Conservation (phyloP, 2,797 vertebrate genomes). For the Argya squamiceps region DNA sequence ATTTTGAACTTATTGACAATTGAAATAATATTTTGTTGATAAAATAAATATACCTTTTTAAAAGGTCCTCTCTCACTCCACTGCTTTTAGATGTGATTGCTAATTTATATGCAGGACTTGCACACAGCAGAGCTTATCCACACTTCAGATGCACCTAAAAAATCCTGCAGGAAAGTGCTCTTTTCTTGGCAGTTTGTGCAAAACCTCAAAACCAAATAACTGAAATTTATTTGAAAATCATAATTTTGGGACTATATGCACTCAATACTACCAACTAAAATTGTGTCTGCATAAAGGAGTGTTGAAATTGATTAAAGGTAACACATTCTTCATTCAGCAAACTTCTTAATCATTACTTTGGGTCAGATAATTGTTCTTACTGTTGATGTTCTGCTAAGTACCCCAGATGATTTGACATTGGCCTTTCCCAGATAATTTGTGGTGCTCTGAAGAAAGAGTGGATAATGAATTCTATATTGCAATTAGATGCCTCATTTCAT, state of each 20-base stretch:
- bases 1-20: not conserved
- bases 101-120: not conserved
- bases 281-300: not conserved
- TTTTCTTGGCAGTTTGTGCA: not conserved
- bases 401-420: not conserved
- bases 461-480: not conserved
- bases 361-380: constrained; percentile 2
- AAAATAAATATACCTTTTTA: not conserved
- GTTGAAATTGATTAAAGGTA: constrained; percentile 4
- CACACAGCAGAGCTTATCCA: not conserved
- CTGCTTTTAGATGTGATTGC: not conserved
- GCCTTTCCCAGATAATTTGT: not conserved
- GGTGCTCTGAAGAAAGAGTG: not conserved
- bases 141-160: not conserved
- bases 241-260: not conserved
- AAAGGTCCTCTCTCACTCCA: not conserved
- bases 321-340: not conserved
- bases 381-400: not conserved
- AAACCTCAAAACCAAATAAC: not conserved
- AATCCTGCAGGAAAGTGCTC: not conserved
- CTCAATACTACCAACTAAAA: not conserved
- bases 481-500: constrained; percentile 31
- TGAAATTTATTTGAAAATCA: not conserved
- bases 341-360: not conserved
- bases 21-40: not conserved